These are phyloP conservation scores for Petrocephalus sullivani DNA, from an alignment of 2,797 vertebrate species.

Conservation along the genomic window DNA sequence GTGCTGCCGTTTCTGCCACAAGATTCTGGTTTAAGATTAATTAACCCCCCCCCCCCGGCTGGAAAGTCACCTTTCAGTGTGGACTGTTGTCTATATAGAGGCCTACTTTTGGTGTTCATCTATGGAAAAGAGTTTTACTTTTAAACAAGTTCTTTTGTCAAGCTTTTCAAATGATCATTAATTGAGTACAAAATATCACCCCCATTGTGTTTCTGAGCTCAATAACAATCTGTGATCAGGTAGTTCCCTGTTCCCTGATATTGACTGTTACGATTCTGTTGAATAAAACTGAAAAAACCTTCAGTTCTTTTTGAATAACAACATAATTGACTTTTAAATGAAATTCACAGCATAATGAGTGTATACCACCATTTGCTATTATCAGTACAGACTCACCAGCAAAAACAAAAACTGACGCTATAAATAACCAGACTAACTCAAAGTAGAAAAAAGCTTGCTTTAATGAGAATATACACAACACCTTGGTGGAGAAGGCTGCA, in stretches of 20 bases:
- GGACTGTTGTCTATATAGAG: conserved; percentile 51
- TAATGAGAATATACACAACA: not conserved
- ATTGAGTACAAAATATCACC: not conserved
- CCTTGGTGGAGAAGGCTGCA: not conserved
- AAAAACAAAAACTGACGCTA: not conserved
- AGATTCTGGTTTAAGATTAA: conserved; percentile 56
- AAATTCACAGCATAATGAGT: not conserved
- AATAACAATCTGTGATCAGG: not conserved
- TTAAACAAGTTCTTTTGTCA: not conserved
- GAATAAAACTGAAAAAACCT: not conserved
- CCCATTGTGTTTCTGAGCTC: not conserved
- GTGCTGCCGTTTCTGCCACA: conserved; percentile 33
- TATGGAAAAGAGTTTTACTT: not conserved
- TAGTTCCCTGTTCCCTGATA: not conserved
- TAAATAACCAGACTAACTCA: not conserved
- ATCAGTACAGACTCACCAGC: not conserved
- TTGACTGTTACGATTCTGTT: not conserved
- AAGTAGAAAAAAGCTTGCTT: not conserved
- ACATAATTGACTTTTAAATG: not conserved
- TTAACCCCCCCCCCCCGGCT: conserved; percentile 65
- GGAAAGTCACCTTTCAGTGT: conserved; percentile 53
- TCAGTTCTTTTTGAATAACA: not conserved
- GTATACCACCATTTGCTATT: not conserved
- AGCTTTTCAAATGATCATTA: not conserved
- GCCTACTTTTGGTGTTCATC: conserved; percentile 35